Evolutionary conservation across 2,888 invertebrate species (phyloP).

Genomic region (Empis stercorea): DNA sequence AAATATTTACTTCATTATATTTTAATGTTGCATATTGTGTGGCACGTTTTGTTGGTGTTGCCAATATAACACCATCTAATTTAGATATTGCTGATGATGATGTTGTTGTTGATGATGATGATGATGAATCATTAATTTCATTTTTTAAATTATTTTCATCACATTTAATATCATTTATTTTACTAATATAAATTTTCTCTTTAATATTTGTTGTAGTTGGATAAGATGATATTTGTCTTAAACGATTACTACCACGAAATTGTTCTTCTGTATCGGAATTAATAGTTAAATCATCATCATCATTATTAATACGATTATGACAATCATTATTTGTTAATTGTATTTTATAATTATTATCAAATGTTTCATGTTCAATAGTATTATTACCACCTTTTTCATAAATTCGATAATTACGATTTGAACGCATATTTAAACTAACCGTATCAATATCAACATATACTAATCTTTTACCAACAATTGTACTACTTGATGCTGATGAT

Average conservation of each 20-base stretch:
- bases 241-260: neutral
- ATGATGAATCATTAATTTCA: too few relatives aligned
- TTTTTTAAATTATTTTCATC: neutral
- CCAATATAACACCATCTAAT: neutral
- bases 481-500: conserved; percentile 19
- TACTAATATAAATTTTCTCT: too few relatives aligned
- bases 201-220: neutral
- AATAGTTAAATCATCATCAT: conserved; percentile 11
- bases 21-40: conserved; percentile 50
- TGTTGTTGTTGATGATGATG: too few relatives aligned
- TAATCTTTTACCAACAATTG: conserved; percentile 10
- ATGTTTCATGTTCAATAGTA: neutral
- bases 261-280: conserved; percentile 13
- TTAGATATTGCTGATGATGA: conserved; percentile 6
- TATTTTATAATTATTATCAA: too few relatives aligned
- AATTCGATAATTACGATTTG: conserved; percentile 8
- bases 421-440: conserved; percentile 2
- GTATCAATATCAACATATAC: conserved; percentile 36
- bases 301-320: too few relatives aligned
- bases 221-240: neutral
- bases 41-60: conserved; percentile 27
- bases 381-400: neutral
- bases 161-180: neutral
- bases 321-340: too few relatives aligned
- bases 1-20: conserved; percentile 45